A percentile compares a stretch with the other conserved stretches of the same genome.
These are phyloP conservation scores for Irena cyanogastra DNA, from an alignment of 2,113 vertebrate species.

Conservation along the genomic window DNA sequence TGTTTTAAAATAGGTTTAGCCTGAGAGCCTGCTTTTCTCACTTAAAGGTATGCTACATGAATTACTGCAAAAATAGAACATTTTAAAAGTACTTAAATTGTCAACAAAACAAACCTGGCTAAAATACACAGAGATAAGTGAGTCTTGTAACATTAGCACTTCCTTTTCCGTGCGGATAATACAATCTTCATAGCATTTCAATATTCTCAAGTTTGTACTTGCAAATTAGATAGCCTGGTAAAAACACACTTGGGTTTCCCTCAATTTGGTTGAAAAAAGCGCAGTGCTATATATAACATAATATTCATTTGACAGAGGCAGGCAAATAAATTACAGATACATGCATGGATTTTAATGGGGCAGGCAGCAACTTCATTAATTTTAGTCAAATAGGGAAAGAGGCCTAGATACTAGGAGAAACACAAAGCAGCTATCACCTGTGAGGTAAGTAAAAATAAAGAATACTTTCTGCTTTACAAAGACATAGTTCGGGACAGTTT, in stretches of 20 bases:
- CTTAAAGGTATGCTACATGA: neutral
- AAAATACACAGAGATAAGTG: neutral
- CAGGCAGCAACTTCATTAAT: neutral
- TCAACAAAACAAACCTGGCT: neutral
- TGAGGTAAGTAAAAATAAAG: neutral
- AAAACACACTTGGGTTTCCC: neutral
- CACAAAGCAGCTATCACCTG: neutral
- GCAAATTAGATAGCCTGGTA: neutral
- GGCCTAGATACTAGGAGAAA: neutral
- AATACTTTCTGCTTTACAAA: neutral
- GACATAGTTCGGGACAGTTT: neutral
- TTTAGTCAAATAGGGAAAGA: neutral
- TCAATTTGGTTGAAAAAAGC: neutral
- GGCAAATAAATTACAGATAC: neutral
- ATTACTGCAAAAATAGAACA: neutral
- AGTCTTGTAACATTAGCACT: neutral
- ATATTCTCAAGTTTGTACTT: neutral
- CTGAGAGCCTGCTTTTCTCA: neutral
- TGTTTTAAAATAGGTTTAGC: neutral
- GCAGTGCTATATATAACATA: neutral
- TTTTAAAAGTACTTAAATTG: neutral
- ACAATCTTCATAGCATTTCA: neutral
- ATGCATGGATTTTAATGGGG: neutral
- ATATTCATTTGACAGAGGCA: neutral
- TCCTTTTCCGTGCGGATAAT: neutral